Conservation (phyloP, 2,888 invertebrate genomes). For the Allygus modestus region DNA sequence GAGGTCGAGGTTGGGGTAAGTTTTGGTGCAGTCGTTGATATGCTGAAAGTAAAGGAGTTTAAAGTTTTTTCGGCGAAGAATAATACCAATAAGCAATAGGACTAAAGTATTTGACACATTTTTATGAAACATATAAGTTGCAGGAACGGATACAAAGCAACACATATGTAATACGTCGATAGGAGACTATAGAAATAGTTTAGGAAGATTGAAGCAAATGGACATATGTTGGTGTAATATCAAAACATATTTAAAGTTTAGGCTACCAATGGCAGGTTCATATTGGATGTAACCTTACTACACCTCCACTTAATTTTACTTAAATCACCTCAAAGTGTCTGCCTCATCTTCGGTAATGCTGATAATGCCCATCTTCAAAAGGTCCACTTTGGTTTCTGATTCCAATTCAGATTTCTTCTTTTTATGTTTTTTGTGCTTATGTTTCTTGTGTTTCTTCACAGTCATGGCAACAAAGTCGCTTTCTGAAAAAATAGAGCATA, state of each 20-base stretch:
- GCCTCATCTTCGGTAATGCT: slow-evolving; percentile 36
- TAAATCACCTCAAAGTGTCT: slow-evolving; percentile 19
- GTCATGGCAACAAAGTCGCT: slow-evolving; percentile 49
- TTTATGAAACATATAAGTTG: too few species aligned
- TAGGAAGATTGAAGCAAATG: too few species aligned
- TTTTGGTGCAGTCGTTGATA: slow-evolving; percentile 17
- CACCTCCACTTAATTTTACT: not conserved
- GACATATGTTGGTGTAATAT: too few species aligned
- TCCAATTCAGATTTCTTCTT: slow-evolving; percentile 78
- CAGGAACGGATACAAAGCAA: too few species aligned
- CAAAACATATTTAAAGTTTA: too few species aligned
- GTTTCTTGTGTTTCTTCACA: slow-evolving; percentile 81
- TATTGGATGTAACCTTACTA: too few species aligned
- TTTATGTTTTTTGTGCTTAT: slow-evolving; percentile 81
- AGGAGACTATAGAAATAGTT: too few species aligned
- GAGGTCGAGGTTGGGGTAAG: slow-evolving; percentile 33
- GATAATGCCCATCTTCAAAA: not conserved
- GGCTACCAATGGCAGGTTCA: too few species aligned
- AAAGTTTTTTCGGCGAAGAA: too few species aligned
- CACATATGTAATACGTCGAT: too few species aligned
- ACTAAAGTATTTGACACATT: too few species aligned
- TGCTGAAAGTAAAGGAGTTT: slow-evolving; percentile 12
- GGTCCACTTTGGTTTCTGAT: slow-evolving; percentile 70
- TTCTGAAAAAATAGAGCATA: slow-evolving; percentile 45
- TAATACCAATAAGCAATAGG: too few species aligned